phyloP scores from a whole-genome alignment of 2,113 vertebrate genomes.

The Zosterops pallidus region DNA sequence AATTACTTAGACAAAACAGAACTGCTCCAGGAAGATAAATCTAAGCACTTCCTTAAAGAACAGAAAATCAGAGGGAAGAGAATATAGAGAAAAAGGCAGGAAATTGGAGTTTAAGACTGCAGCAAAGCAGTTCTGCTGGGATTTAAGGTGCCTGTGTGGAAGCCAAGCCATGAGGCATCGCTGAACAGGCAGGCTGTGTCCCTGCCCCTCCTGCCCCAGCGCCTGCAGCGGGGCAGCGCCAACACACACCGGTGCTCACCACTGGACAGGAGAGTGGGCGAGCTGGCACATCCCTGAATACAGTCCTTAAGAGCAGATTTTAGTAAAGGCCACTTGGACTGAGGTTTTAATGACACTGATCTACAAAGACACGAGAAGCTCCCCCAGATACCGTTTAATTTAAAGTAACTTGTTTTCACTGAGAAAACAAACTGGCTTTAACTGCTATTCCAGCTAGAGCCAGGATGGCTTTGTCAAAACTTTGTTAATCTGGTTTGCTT shows the following conservation, averaged over 20 bases:
- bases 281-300: background rate
- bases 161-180: background rate
- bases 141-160: background rate
- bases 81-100: background rate
- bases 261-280: background rate
- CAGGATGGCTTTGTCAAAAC: background rate
- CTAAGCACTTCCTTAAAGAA: background rate
- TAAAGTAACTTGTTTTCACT: background rate
- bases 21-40: background rate
- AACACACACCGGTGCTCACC: accelerated
- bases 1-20: background rate
- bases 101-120: background rate
- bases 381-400: background rate
- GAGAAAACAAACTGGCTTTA: background rate
- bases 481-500: background rate
- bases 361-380: background rate
- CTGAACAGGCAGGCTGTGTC: background rate
- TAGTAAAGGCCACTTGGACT: background rate
- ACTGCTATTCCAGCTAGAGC: background rate
- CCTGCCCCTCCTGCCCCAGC: background rate
- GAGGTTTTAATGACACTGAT: background rate
- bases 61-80: background rate
- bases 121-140: background rate
- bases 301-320: background rate
- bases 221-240: accelerated